phyloP scores from a whole-genome alignment of 2,888 invertebrate species.

The Tineola bisselliella region DNA sequence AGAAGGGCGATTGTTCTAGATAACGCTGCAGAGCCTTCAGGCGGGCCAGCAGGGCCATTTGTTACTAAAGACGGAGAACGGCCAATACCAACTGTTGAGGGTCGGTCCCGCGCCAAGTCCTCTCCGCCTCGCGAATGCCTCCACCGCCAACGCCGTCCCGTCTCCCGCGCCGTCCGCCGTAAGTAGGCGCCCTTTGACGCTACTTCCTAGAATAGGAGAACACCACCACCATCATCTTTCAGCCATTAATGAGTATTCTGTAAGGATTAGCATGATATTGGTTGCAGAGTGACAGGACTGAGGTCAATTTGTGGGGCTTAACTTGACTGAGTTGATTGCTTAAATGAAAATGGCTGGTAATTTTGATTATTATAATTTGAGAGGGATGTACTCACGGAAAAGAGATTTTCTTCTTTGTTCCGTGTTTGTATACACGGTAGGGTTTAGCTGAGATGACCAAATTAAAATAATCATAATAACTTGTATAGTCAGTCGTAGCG shows the following conservation, averaged over 20 bases:
- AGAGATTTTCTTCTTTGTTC: no score
- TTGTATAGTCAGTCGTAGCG: no score
- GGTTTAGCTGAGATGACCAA: no score
- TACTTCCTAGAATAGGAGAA: background rate
- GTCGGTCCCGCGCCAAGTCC: conserved; percentile 83
- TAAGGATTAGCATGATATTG: background rate
- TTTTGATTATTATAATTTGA: no score
- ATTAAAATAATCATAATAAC: no score
- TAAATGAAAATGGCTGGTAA: no score
- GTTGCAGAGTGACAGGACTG: background rate
- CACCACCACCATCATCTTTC: background rate
- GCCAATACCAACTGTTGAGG: conserved; percentile 92
- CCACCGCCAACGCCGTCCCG: conserved; percentile 79
- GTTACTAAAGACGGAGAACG: conserved; percentile 96
- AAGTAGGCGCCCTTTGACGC: conserved; percentile 68
- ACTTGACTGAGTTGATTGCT: no score
- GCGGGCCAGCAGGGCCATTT: conserved; percentile 89
- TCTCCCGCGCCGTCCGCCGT: conserved; percentile 89
- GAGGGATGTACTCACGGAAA: no score
- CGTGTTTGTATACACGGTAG: no score
- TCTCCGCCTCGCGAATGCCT: conserved; percentile 55
- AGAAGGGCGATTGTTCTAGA: conserved; percentile 63
- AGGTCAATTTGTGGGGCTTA: background rate
- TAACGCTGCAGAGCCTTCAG: conserved; percentile 87
- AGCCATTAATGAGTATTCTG: background rate